phyloP scores from a whole-genome alignment of 2,113 vertebrate genomes.

The Hyperopisus bebe region DNA sequence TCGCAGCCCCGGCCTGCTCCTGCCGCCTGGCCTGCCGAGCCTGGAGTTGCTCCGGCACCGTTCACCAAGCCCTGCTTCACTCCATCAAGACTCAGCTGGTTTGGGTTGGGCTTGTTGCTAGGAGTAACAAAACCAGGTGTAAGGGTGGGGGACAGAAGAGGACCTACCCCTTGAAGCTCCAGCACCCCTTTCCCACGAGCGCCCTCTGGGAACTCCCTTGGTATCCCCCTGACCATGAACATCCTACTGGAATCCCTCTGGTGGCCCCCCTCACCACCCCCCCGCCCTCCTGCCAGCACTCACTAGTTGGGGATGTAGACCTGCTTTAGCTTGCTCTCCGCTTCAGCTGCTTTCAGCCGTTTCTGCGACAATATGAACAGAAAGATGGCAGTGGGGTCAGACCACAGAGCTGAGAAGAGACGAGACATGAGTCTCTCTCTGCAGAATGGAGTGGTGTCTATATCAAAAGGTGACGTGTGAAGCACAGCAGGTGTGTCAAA shows the following conservation, averaged over 20 bases:
- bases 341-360: constrained; percentile 23
- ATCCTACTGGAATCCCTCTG: background rate
- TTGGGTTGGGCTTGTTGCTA: constrained; percentile 98
- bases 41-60: constrained; percentile 58
- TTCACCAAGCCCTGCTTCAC: constrained; percentile 85
- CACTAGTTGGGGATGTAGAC: constrained; percentile 27
- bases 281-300: background rate
- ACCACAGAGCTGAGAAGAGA: background rate
- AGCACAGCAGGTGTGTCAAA: background rate
- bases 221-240: background rate
- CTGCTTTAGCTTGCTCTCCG: constrained; percentile 25
- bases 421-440: background rate
- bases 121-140: background rate
- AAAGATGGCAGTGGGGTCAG: background rate
- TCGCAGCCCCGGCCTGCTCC: constrained; percentile 83
- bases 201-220: background rate
- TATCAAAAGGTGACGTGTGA: background rate
- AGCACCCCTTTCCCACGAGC: background rate
- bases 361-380: background rate
- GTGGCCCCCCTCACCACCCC: background rate
- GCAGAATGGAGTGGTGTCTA: background rate
- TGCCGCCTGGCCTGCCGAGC: constrained; percentile 30
- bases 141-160: background rate
- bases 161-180: background rate
- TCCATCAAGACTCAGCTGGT: constrained; percentile 85